phyloP scores from a whole-genome alignment of 2,888 invertebrate species.

The Zygogramma bicolorata region DNA sequence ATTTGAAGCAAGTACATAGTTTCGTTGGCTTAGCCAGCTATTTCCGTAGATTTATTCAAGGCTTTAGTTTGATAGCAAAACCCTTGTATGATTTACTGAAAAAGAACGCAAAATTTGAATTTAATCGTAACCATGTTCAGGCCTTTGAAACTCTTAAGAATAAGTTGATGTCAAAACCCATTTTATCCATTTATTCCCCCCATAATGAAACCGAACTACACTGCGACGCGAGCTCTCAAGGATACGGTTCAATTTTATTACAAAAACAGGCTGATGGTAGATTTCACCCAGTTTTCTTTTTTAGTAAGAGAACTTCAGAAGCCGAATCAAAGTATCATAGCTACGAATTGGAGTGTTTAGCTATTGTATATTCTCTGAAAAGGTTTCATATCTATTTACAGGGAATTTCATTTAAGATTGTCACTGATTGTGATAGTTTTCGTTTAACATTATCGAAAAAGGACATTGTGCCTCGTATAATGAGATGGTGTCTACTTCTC shows the following conservation, averaged over 20 bases:
- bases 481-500: slow-evolving; percentile 30
- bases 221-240: slow-evolving; percentile 52
- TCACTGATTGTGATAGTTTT: slow-evolving; percentile 41
- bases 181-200: slow-evolving; percentile 48
- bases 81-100: slow-evolving; percentile 47
- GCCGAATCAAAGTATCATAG: slow-evolving; percentile 52
- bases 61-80: slow-evolving; percentile 45
- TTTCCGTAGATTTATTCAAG: slow-evolving; percentile 48
- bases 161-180: slow-evolving; percentile 35
- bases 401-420: slow-evolving; percentile 36
- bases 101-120: slow-evolving; percentile 47
- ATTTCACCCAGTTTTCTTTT: slow-evolving; percentile 49
- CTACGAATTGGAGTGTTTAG: slow-evolving; percentile 56
- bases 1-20: slow-evolving; percentile 38
- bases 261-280: slow-evolving; percentile 39
- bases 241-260: slow-evolving; percentile 50
- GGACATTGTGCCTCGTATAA: slow-evolving; percentile 39
- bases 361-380: too few relatives aligned
- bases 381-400: slow-evolving; percentile 41
- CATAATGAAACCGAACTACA: slow-evolving; percentile 53
- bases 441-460: slow-evolving; percentile 29
- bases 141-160: slow-evolving; percentile 48
- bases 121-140: slow-evolving; percentile 38
- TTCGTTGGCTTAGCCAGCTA: too few relatives aligned
- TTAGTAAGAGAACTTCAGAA: slow-evolving; percentile 46